Base-by-base conservation (phyloP, 2,797 vertebrate species). In the Alcedo atthis region DNA sequence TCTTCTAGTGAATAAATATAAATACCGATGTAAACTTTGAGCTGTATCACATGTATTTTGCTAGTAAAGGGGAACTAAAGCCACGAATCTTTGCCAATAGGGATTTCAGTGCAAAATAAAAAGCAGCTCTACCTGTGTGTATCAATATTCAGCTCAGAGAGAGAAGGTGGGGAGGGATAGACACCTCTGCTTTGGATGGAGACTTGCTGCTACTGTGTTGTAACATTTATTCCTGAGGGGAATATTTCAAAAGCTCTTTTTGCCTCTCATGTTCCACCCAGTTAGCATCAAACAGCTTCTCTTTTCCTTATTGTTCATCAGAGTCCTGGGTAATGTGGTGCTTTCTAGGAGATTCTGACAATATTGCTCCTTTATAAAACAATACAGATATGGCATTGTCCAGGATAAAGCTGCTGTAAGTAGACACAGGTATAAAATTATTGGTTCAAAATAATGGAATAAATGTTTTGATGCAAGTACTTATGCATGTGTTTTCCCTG, bases 331-430 rank as follows among this genome's bases (percentile, higher is more conserved):
- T 35, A 71, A 26, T 1, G 28, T 21, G 30, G 8, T 28, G 14
- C 51, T 90, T 85, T 17, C 61, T 22, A 3, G 30, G 58, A 33
- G 45, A 12, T 32, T 71, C 69, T 82, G 68, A 53, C 42, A 30
- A 4, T 28, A 3, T 12, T 2, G 1, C 15, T 89, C 8, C 30
- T 53, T 82, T 22, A 42, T 15, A 28, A 15, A 51, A 26, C 25
- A 51, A 28, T 25, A 51, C 49, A 51, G 49, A 51, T 51, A 6
- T 8, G 14, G 32, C 46, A 18, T 8, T 4, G 4, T 24, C 6
- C 0, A 4, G 55, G 37, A 32, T 26, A 68, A 30, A 57, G 67
- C 16, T 43, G 24, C 19, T 1, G 0, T 18, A 28, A 18, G 12
- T 2, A 75, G 43, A 48, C 32, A 70, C 15, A 54, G 46, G 5